Evolutionary conservation across 2,888 invertebrate genomes (phyloP).

Genomic region (Helleia helle): DNA sequence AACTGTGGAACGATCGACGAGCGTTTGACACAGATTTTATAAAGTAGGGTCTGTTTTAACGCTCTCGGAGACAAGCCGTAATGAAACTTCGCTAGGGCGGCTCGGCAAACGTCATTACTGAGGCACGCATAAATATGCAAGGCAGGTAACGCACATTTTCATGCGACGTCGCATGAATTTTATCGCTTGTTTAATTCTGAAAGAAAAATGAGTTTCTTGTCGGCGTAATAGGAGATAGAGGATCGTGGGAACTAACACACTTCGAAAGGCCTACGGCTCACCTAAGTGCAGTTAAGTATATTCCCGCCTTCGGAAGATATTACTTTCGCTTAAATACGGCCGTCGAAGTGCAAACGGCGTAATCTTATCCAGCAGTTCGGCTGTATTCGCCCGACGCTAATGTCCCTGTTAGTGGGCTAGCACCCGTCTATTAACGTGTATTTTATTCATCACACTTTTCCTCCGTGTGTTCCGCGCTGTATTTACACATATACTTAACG

Average conservation of each 20-base stretch:
- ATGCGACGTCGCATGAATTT: constrained; percentile 73
- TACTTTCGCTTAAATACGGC: constrained; percentile 57
- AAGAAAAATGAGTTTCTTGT: constrained; percentile 65
- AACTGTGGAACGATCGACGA: constrained; percentile 48
- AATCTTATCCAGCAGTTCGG: constrained; percentile 57
- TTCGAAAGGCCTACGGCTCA: constrained; percentile 37
- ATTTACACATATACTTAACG: constrained; percentile 32
- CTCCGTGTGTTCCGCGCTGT: constrained; percentile 38
- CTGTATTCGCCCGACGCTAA: constrained; percentile 50
- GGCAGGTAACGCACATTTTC: constrained; percentile 74
- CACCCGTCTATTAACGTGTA: constrained; percentile 51
- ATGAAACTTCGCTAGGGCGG: constrained; percentile 53
- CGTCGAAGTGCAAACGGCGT: constrained; percentile 46
- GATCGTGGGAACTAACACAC: constrained; percentile 63
- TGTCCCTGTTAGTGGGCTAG: constrained; percentile 52
- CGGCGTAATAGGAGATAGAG: constrained; percentile 59
- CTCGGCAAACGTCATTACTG: constrained; percentile 70
- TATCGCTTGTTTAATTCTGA: constrained; percentile 72
- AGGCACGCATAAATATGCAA: constrained; percentile 71
- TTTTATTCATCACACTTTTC: constrained; percentile 58
- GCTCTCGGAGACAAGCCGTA: constrained; percentile 47
- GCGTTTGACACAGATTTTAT: constrained; percentile 59
- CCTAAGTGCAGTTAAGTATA: constrained; percentile 66
- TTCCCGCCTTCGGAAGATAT: constrained; percentile 61
- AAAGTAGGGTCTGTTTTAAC: constrained; percentile 50